Conservation (phyloP, 2,797 vertebrate genomes). For the Epinephelus malabaricus region DNA sequence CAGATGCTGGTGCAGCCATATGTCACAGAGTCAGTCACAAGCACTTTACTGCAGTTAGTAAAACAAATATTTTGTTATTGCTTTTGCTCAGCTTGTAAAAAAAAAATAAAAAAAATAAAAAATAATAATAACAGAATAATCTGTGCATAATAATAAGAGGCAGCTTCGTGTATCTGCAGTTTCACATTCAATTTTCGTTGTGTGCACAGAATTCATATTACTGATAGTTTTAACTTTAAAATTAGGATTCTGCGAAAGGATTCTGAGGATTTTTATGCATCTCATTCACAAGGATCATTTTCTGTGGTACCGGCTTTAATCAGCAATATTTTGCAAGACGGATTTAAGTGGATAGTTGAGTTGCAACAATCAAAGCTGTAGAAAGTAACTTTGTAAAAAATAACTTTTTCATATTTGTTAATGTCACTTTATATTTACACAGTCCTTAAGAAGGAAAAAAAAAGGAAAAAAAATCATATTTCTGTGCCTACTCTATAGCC, state of each 20-base stretch:
- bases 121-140: background rate
- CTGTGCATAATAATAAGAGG: background rate
- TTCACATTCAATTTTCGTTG: background rate
- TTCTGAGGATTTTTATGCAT: background rate
- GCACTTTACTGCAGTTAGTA: slow-evolving; percentile 4
- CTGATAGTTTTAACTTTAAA: background rate
- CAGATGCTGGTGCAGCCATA: background rate
- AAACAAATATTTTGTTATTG: background rate
- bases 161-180: background rate
- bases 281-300: background rate
- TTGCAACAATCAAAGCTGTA: too few relatives aligned
- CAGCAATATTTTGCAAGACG: slow-evolving; percentile 3
- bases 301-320: background rate
- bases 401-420: too few relatives aligned
- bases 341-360: background rate
- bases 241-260: background rate
- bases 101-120: fast-evolving
- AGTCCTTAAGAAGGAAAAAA: too few relatives aligned
- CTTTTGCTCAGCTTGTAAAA: background rate
- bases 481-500: too few relatives aligned
- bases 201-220: background rate
- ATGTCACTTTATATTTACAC: too few relatives aligned
- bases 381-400: too few relatives aligned
- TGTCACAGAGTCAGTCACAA: slow-evolving; percentile 20
- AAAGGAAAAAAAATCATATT: too few relatives aligned